A percentile compares a stretch with the other conserved stretches of the same genome.
These are phyloP conservation scores for Arenaria interpres DNA, from an alignment of 2,113 vertebrate genomes.

Conservation along the genomic window DNA sequence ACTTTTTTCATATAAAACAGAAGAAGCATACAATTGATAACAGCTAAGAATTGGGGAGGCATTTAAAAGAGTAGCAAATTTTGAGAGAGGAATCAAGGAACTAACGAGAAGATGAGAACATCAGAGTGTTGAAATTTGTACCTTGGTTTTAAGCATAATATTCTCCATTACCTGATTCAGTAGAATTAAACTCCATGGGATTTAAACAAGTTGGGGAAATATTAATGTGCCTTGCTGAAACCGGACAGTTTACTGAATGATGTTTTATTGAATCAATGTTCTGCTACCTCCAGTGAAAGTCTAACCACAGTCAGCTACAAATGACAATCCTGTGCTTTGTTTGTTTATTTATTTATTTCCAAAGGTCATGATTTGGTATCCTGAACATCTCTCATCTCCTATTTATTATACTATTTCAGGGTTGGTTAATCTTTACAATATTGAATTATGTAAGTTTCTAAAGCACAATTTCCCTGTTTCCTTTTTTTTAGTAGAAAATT, in stretches of 20 bases:
- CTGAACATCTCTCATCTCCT: background rate
- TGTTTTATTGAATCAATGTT: slow-evolving; percentile 10
- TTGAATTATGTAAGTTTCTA: slow-evolving; percentile 58
- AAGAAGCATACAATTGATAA: background rate
- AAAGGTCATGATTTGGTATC: slow-evolving; percentile 56
- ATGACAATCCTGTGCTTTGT: background rate
- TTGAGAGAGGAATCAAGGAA: background rate
- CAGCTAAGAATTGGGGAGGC: background rate
- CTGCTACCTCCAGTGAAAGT: background rate
- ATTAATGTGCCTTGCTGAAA: slow-evolving; percentile 19
- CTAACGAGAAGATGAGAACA: background rate
- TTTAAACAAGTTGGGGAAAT: slow-evolving; percentile 31
- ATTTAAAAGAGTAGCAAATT: background rate
- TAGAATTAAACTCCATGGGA: background rate
- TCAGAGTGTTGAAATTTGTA: background rate
- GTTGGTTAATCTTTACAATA: slow-evolving; percentile 54
- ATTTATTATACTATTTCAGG: slow-evolving; percentile 54
- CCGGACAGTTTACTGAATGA: background rate
- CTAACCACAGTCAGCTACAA: background rate
- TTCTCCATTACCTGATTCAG: background rate
- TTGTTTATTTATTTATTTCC: slow-evolving; percentile 36
- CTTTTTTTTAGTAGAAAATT: slow-evolving; percentile 19
- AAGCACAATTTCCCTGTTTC: slow-evolving; percentile 8
- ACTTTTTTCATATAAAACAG: background rate
- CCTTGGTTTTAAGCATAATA: background rate